A percentile compares a stretch with the other conserved stretches of the same genome.
These are phyloP conservation scores for Trichechus manatus DNA, from an alignment of 2,113 vertebrate genomes.

Conservation along the genomic window DNA sequence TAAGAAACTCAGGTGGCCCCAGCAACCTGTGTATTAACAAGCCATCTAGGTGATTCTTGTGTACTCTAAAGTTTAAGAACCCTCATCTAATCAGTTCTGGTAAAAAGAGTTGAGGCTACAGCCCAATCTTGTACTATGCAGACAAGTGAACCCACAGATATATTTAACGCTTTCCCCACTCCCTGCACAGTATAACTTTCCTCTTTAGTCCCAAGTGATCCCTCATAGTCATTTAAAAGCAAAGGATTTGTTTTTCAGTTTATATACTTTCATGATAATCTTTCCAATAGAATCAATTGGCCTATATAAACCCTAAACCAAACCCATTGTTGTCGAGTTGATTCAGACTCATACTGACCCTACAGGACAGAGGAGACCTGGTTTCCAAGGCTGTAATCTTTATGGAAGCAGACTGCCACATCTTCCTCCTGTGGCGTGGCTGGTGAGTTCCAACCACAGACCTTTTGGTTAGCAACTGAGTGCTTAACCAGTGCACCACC, in stretches of 20 bases:
- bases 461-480: background rate
- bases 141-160: background rate
- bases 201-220: background rate
- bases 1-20: background rate
- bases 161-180: background rate
- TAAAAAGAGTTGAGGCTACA: background rate
- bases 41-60: background rate
- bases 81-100: background rate
- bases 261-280: background rate
- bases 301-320: background rate
- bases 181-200: background rate
- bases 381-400: background rate
- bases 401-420: background rate
- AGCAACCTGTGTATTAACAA: background rate
- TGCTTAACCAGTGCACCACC: background rate
- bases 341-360: no score
- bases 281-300: background rate
- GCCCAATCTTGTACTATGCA: background rate
- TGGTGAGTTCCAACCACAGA: background rate
- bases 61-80: background rate
- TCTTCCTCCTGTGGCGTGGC: background rate
- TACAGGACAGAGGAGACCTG: background rate
- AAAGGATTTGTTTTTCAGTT: background rate
- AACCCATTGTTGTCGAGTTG: no score
- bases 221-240: background rate